Base-by-base conservation (phyloP, 2,888 invertebrate species). In the Drosophila paracracens region DNA sequence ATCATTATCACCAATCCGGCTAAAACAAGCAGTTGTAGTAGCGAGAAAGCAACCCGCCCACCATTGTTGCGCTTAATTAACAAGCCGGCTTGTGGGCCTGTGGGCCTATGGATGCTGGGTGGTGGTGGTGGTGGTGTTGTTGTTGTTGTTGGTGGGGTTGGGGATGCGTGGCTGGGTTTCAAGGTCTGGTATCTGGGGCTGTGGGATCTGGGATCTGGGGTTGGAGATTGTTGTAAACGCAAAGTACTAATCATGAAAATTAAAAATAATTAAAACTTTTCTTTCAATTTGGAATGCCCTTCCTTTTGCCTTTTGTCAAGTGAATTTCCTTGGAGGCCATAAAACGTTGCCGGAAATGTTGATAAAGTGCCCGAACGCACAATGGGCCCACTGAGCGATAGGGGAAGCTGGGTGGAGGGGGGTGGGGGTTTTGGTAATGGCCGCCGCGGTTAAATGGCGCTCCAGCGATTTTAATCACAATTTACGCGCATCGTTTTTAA, bases 261-360 rank as follows among this genome's bases (percentile, higher is more conserved):
- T 91, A 91, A 91, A 91, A 91, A 91, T 91, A 91, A 91, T 91
- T 91, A 91, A 91, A 91, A 91, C 86, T 91, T 86, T 82, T 88
- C 84, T 82, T 89, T 85, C 84, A 87, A 87, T 89, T 87, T 87
- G 70, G 53, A 62, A 33, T 56, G 68, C 36, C 54, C n/a, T n/a
- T 36, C 54, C 59, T 51, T 29, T 58, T 51, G 59, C 51, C 73
- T 70, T 70, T 81, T 78, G 81, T 79, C 72, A 71, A 81, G 70
- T 74, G 61, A 74, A 83, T 80, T 83, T 78, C 83, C 79, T 83
- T 83, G 78, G 83, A 79, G 83, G 83, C 82, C 74, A 79, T 81
- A 78, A 86, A 80, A 82, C 62, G 76, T 68, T 67, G 75, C 76
- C 83, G 76, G 88, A 81, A 85, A 85, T 74, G 84, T 81, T 81